Evolutionary conservation across 2,113 vertebrate species (phyloP).

Genomic region (Gallinago undulata): DNA sequence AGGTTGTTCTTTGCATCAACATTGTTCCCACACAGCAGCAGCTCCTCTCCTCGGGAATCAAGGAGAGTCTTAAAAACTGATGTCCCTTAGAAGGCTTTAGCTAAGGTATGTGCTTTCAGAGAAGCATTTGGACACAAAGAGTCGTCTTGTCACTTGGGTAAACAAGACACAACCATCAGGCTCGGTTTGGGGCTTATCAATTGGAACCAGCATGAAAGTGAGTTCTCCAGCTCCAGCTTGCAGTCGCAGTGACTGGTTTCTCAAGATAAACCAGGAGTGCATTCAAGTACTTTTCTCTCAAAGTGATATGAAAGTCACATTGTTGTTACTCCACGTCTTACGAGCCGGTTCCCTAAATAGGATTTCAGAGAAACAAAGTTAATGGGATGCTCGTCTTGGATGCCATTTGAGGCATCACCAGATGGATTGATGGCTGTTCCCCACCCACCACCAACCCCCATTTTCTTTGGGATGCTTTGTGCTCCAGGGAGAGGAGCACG

Average conservation of each 20-base stretch:
- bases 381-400: neutral
- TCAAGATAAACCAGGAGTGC: constrained; percentile 40
- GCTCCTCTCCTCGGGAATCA: neutral
- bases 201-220: constrained; percentile 27
- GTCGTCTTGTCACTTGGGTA: neutral
- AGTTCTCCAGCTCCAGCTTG: neutral
- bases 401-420: neutral
- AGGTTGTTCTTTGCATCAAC: fast-evolving
- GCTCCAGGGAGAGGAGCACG: neutral
- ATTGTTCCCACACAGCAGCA: neutral
- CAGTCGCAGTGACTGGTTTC: neutral
- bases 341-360: neutral
- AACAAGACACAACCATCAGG: neutral
- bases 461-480: neutral
- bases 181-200: constrained; percentile 31
- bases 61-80: neutral
- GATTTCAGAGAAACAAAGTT: neutral
- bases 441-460: no score
- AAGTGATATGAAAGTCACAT: constrained; percentile 6
- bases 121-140: neutral
- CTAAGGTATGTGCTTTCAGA: neutral
- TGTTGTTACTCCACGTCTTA: neutral
- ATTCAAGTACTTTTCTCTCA: constrained; percentile 14
- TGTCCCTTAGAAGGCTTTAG: neutral
- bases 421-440: neutral